Conservation (phyloP, 1,140 invertebrate species). For the Drosophila sproati region DNA sequence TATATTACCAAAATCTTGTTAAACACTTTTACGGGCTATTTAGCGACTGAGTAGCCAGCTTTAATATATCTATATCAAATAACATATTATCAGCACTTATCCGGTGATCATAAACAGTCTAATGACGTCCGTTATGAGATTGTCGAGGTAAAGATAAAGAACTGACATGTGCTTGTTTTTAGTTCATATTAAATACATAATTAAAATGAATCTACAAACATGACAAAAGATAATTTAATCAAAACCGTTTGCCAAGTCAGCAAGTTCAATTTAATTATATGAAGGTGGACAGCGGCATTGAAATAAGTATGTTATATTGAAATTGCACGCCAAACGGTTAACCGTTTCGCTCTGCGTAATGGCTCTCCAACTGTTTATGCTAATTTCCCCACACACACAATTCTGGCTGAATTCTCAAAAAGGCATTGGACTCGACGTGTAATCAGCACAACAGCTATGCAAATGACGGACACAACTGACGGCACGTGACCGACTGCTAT, state of each 20-base stretch:
- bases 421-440: constrained; percentile 33
- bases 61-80: no score
- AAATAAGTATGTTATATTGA: background rate
- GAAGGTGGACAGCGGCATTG: background rate
- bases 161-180: no score
- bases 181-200: no score
- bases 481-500: constrained; percentile 39
- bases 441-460: constrained; percentile 17
- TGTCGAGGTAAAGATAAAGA: no score
- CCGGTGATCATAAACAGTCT: no score
- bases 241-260: no score
- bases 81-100: no score
- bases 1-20: background rate
- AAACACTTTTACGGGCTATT: background rate
- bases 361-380: constrained; percentile 27
- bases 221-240: background rate
- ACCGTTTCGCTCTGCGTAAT: constrained; percentile 19
- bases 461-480: constrained; percentile 20
- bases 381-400: constrained; percentile 19
- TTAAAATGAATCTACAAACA: no score
- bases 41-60: background rate
- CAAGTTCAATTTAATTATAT: no score
- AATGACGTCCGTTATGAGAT: no score
- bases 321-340: constrained; percentile 12
- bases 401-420: background rate